phyloP scores from a whole-genome alignment of 1,140 invertebrate species.

The Pemphigus obesinymphae region DNA sequence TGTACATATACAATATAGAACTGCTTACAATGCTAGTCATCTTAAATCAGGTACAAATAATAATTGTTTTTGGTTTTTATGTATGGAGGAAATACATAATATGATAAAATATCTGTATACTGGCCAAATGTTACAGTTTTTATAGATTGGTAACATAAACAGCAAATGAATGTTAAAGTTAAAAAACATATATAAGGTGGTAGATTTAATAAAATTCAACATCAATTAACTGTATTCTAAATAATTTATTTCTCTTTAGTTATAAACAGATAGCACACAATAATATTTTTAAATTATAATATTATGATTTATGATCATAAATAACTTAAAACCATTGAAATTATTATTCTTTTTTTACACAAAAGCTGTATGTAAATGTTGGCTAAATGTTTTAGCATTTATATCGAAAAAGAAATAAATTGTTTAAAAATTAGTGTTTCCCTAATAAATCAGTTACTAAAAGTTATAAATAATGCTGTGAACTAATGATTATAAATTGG shows the following conservation, averaged over 20 bases:
- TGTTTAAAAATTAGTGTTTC: constrained; percentile 1
- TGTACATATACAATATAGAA: neutral
- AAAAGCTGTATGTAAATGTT: neutral
- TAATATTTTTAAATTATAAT: no score
- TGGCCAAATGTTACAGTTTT: constrained; percentile 34
- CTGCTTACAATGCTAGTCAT: constrained; percentile 10
- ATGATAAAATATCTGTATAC: constrained; percentile 18
- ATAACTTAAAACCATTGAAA: no score
- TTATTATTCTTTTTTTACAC: no score
- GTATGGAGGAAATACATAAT: constrained; percentile 32
- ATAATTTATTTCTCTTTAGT: constrained; percentile 29
- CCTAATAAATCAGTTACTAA: constrained; percentile 34
- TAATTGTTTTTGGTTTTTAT: constrained; percentile 20
- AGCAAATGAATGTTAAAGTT: neutral
- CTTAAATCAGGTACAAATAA: constrained; percentile 34
- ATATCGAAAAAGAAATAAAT: constrained; percentile 14
- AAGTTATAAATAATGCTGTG: constrained; percentile 11
- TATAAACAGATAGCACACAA: neutral
- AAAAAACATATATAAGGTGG: neutral
- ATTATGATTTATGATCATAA: no score
- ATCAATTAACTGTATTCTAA: neutral
- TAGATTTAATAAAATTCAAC: neutral
- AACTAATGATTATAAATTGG: constrained; percentile 6
- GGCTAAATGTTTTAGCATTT: neutral
- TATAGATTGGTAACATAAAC: constrained; percentile 14